Base-by-base conservation (phyloP, 2,113 vertebrate species). In the Aix galericulata region DNA sequence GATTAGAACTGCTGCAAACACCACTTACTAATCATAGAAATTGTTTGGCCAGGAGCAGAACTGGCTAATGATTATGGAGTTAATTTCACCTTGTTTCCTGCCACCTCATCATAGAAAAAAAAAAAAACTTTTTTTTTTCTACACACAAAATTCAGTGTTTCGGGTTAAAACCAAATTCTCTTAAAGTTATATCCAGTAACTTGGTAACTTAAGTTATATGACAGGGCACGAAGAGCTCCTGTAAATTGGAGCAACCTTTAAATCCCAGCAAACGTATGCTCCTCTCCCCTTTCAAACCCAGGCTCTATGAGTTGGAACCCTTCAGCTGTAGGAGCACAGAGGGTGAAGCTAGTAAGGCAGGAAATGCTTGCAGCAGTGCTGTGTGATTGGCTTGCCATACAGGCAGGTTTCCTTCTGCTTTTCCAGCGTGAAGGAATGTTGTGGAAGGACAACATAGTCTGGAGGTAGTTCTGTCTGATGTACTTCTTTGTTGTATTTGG, bases 371-470 rank as follows among this genome's bases (percentile, higher is more conserved):
- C 29, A 27, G 26, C 26, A 55, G 64, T 82, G 86, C 76, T 74
- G 44, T 72, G 58, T 38, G 74, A 26, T 50, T 73, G 77, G 58
- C 42, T 82, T 84, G 53, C 66, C 75, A 32, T 25, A 48, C 38
- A 73, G 78, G 71, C 81, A 93, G 66, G 77, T 84, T 89, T 91
- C 69, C 60, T 92, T 44, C 74, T 86, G 66, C 87, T 94, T 95
- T 87, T 84, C 81, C 46, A 91, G 48, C 32, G 22, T 72, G n/a
- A 40, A 79, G 58, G 62, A 91, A 82, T 44, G 64, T 34, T 71
- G 63, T 50, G 18, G 59, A 90, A 71, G 79, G 76, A 66, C 64
- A 69, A 46, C 4, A 1, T 4, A n/a, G 76, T 42, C 79, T 58
- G 73, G 40, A 1, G 0, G 50, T 80, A 46, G 86, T 62, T 86